These are phyloP conservation scores for Pyrochroa serraticornis DNA, from an alignment of 2,888 invertebrate genomes.

Conservation along the genomic window DNA sequence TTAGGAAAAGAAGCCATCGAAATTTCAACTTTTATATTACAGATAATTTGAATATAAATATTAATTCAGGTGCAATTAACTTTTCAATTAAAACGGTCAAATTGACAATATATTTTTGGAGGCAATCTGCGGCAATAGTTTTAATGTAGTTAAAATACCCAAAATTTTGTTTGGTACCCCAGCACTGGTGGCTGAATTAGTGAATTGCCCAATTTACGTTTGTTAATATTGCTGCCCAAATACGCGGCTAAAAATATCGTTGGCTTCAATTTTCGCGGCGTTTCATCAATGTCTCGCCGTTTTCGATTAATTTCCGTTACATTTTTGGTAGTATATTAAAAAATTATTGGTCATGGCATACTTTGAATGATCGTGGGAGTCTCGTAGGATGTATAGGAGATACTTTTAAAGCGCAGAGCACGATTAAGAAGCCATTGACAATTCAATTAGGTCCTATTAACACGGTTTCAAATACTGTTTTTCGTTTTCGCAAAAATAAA, in stretches of 20 bases:
- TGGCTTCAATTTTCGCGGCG: conserved; percentile 1
- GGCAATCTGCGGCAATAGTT: no score
- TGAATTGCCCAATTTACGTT: no score
- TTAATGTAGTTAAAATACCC: no score
- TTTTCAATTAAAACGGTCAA: no score
- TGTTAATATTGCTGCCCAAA: no score
- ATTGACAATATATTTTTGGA: no score
- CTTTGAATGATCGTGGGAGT: conserved; percentile 20
- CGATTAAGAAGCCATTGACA: background rate
- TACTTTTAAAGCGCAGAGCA: background rate
- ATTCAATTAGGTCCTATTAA: background rate
- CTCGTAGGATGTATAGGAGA: conserved; percentile 3
- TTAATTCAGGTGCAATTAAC: no score
- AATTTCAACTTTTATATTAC: no score
- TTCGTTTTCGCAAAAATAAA: conserved; percentile 1
- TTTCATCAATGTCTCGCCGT: background rate
- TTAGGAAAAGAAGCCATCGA: no score
- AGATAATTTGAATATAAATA: no score
- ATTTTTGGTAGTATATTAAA: background rate
- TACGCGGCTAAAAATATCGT: background rate
- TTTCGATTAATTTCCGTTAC: background rate
- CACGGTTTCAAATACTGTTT: conserved; percentile 1
- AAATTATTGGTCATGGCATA: conserved; percentile 12
- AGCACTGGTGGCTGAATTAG: no score
- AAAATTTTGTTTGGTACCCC: no score